phyloP scores from a whole-genome alignment of 53 echinoderm and acorn worm species.

The Luidia sarsii region DNA sequence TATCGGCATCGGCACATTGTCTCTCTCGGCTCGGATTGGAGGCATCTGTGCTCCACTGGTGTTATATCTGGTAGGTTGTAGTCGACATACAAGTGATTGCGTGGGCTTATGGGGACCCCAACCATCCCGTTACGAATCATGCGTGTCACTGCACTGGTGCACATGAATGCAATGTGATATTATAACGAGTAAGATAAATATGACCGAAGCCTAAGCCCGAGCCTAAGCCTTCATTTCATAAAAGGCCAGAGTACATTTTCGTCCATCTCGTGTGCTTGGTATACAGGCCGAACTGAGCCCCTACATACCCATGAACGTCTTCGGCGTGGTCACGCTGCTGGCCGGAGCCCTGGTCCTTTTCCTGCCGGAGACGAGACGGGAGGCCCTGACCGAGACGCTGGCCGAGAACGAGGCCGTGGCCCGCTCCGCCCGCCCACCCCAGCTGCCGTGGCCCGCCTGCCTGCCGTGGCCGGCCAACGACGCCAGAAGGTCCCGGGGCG shows the following conservation, averaged over 20 bases:
- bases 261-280: too few relatives aligned
- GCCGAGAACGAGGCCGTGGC: slow-evolving; percentile 13
- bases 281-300: slow-evolving; percentile 22
- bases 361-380: slow-evolving; percentile 13
- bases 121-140: too few relatives aligned
- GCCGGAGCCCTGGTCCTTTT: slow-evolving; percentile 2
- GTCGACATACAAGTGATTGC: too few relatives aligned
- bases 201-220: too few relatives aligned
- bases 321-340: slow-evolving; percentile 1
- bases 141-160: too few relatives aligned
- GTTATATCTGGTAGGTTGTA: slow-evolving; percentile 69
- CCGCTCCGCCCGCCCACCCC: not conserved
- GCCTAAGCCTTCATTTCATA: too few relatives aligned
- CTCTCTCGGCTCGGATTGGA: slow-evolving; percentile 74
- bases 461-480: not conserved
- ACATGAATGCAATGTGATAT: too few relatives aligned
- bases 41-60: slow-evolving; percentile 75
- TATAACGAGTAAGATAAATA: too few relatives aligned
- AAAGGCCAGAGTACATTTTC: too few relatives aligned
- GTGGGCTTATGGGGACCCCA: too few relatives aligned
- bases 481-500: not conserved
- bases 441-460: not conserved
- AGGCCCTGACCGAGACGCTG: slow-evolving; percentile 22
- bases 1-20: slow-evolving; percentile 68
- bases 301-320: slow-evolving; percentile 29